These are phyloP conservation scores for Chesias legatella DNA, from an alignment of 2,888 invertebrate species.

Conservation along the genomic window DNA sequence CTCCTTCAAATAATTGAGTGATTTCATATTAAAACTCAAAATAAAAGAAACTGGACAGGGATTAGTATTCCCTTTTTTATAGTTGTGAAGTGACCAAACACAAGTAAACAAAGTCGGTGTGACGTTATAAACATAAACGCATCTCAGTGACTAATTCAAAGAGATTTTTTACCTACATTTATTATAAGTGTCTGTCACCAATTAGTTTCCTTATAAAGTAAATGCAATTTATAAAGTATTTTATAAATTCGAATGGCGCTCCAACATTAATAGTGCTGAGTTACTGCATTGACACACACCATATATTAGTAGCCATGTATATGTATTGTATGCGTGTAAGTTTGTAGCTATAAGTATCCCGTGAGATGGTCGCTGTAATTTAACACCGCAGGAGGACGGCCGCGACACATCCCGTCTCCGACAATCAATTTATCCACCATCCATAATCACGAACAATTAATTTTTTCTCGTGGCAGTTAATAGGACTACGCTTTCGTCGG, in stretches of 20 bases:
- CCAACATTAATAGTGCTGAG: constrained; percentile 38
- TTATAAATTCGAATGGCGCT: constrained; percentile 41
- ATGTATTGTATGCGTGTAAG: constrained; percentile 10
- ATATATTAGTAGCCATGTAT: constrained; percentile 36
- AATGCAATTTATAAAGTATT: constrained; percentile 39
- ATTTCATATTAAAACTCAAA: too few species aligned
- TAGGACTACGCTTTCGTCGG: constrained; percentile 66
- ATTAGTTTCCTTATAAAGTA: constrained; percentile 35
- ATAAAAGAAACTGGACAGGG: too few species aligned
- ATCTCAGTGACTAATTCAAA: constrained; percentile 27
- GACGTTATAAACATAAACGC: constrained; percentile 19
- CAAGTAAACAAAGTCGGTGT: too few species aligned
- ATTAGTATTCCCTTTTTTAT: too few species aligned
- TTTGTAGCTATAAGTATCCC: constrained; percentile 1
- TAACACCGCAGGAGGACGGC: constrained; percentile 40
- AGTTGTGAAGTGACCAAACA: too few species aligned
- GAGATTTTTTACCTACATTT: constrained; percentile 32
- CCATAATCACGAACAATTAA: constrained; percentile 72
- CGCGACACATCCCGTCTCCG: constrained; percentile 52
- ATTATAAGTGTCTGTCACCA: constrained; percentile 35
- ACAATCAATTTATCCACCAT: constrained; percentile 69
- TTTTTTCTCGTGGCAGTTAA: constrained; percentile 65
- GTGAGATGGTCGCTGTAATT: constrained; percentile 35
- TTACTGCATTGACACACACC: constrained; percentile 38
- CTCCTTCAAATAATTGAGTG: too few species aligned